Evolutionary conservation across 2,797 vertebrate species (phyloP).

Genomic region (Poecilia picta): DNA sequence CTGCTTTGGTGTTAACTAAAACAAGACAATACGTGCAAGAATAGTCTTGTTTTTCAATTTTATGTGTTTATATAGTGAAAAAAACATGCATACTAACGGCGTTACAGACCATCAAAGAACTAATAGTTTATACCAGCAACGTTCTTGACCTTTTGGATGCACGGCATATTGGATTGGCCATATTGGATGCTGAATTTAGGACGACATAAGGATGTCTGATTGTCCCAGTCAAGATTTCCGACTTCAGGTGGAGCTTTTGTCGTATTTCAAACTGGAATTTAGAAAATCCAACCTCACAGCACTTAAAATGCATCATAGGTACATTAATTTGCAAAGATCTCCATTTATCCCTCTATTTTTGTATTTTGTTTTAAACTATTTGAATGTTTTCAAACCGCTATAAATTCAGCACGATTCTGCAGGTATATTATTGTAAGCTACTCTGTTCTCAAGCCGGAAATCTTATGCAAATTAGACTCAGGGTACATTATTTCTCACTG

Average conservation of each 20-base stretch:
- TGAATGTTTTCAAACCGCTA: not conserved
- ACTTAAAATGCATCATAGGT: not conserved
- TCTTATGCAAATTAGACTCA: not conserved
- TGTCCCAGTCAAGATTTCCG: not conserved
- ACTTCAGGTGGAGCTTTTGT: not conserved
- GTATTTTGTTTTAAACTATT: not conserved
- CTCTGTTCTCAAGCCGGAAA: constrained; percentile 6
- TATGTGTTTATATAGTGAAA: not conserved
- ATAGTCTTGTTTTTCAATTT: not conserved
- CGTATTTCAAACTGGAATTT: not conserved
- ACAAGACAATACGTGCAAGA: not conserved
- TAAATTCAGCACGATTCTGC: not conserved
- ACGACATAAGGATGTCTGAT: not conserved
- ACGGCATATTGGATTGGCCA: not conserved
- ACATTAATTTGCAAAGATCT: not conserved
- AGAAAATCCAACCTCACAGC: not conserved
- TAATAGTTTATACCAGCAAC: not conserved
- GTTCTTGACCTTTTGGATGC: not conserved
- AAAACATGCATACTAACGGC: not conserved
- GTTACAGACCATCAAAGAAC: not conserved
- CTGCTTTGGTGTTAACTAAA: not conserved
- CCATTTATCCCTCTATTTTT: not conserved
- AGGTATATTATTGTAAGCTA: not conserved
- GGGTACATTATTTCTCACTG: constrained; percentile 44
- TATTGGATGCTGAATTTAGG: not conserved